Percentiles rank a stretch among this genome's conserved stretches.
These are phyloP conservation scores for Thunnus thynnus DNA, from an alignment of 2,113 vertebrate genomes.

Conservation along the genomic window DNA sequence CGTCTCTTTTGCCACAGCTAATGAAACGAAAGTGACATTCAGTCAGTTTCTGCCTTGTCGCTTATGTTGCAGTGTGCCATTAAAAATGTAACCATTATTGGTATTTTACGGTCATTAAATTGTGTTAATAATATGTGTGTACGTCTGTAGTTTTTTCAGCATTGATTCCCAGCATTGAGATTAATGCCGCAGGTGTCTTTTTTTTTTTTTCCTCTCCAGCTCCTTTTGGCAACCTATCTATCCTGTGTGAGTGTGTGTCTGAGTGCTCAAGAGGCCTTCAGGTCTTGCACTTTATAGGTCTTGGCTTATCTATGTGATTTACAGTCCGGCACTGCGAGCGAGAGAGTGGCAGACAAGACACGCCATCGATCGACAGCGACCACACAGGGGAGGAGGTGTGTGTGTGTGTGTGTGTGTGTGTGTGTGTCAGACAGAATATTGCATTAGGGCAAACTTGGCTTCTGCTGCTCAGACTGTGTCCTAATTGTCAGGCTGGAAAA, in stretches of 20 bases:
- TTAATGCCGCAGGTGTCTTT: conserved; percentile 49
- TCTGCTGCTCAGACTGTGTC: conserved; percentile 63
- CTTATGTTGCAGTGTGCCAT: conserved; percentile 5
- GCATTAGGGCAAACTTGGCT: conserved; percentile 70
- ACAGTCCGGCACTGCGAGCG: conserved; percentile 59
- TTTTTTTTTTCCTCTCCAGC: background rate
- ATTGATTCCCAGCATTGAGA: conserved; percentile 33
- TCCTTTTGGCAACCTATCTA: conserved; percentile 55
- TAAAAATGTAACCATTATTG: conserved; percentile 37
- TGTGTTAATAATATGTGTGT: background rate
- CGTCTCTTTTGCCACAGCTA: conserved; percentile 20
- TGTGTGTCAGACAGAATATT: conserved; percentile 65
- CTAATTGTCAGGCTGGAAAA: conserved; percentile 75
- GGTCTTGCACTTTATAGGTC: conserved; percentile 69
- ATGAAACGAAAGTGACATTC: conserved; percentile 26
- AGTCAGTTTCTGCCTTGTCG: conserved; percentile 6
- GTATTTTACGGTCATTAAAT: conserved; percentile 25
- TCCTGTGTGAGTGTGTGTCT: conserved; percentile 24
- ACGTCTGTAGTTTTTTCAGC: background rate
- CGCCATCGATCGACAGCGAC: conserved; percentile 68
- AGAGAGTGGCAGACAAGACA: conserved; percentile 75
- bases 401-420: conserved; percentile 21
- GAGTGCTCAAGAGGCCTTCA: conserved; percentile 52
- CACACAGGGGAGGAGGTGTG: conserved; percentile 16
- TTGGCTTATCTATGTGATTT: conserved; percentile 76